Evolutionary conservation across 2,888 invertebrate genomes (phyloP).

Genomic region (Macaria notata): DNA sequence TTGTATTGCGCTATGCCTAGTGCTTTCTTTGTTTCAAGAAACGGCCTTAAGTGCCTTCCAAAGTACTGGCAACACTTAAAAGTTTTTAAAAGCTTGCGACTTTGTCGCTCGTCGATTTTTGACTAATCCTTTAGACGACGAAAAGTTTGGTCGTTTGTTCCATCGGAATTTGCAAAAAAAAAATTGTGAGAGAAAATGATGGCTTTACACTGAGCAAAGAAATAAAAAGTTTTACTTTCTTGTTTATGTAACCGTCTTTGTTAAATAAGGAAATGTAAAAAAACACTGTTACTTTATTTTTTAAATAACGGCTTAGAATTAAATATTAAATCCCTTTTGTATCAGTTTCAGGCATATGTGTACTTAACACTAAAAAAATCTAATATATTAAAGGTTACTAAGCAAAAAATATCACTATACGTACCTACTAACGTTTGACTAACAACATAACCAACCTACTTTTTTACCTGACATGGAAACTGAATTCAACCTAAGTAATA

Average conservation of each 20-base stretch:
- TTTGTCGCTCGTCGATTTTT: constrained; percentile 34
- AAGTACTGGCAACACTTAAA: constrained; percentile 33
- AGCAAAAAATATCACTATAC: too few species aligned
- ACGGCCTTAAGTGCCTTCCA: constrained; percentile 32
- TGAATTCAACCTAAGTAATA: constrained; percentile 5
- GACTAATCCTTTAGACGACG: constrained; percentile 33
- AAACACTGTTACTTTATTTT: too few species aligned
- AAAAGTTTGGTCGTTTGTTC: constrained; percentile 25
- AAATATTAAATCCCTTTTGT: too few species aligned
- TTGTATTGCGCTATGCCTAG: neutral
- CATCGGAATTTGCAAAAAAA: constrained; percentile 6
- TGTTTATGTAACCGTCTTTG: neutral
- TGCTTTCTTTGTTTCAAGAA: constrained; percentile 29
- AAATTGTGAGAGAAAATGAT: constrained; percentile 1
- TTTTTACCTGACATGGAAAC: neutral
- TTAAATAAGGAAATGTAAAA: too few species aligned
- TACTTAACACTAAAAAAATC: too few species aligned
- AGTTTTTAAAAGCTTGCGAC: constrained; percentile 37
- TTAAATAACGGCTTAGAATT: too few species aligned
- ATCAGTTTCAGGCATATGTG: too few species aligned
- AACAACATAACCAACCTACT: too few species aligned
- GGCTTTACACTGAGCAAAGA: neutral
- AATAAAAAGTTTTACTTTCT: neutral
- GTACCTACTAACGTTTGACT: too few species aligned
- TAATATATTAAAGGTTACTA: too few species aligned